A percentile compares a stretch with the other conserved stretches of the same genome.
Conservation (phyloP, 2,113 vertebrate genomes). For the Piprites chloris region DNA sequence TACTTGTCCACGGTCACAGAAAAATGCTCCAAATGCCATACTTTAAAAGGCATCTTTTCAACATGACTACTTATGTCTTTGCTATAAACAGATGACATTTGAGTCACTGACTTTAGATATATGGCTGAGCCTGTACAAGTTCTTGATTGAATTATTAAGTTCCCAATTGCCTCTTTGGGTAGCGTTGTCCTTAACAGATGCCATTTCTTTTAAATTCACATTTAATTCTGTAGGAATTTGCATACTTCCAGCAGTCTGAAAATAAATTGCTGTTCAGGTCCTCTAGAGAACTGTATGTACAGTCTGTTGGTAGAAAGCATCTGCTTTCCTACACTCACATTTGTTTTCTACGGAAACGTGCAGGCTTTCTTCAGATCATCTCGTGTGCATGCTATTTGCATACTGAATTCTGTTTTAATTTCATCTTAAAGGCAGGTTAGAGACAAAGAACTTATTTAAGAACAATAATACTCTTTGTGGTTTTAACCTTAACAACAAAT, state of each 20-base stretch:
- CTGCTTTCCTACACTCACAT: conserved; percentile 69
- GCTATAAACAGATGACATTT: conserved; percentile 17
- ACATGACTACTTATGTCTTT: not conserved
- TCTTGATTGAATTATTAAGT: conserved; percentile 46
- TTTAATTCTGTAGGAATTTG: conserved; percentile 67
- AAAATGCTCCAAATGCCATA: not conserved
- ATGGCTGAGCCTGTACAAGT: not conserved
- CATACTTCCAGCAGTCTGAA: conserved; percentile 63
- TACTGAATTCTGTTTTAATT: conserved; percentile 66
- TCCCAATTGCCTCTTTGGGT: not conserved
- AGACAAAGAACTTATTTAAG: conserved; percentile 15
- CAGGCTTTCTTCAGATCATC: conserved; percentile 64
- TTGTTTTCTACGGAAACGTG: conserved; percentile 65
- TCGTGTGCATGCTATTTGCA: conserved; percentile 63
- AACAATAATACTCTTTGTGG: not conserved
- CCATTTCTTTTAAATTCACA: conserved; percentile 54
- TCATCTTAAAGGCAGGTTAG: conserved; percentile 52
- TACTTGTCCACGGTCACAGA: not conserved
- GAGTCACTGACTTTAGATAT: conserved; percentile 8
- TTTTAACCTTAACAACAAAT: conserved; percentile 10
- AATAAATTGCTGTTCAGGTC: conserved; percentile 65
- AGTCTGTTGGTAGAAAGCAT: conserved; percentile 68
- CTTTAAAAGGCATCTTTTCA: not conserved
- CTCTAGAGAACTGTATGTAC: conserved; percentile 65
- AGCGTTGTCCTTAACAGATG: conserved; percentile 39